These are phyloP conservation scores for Drosophila serrata DNA, from an alignment of 1,140 invertebrate species.

Conservation along the genomic window DNA sequence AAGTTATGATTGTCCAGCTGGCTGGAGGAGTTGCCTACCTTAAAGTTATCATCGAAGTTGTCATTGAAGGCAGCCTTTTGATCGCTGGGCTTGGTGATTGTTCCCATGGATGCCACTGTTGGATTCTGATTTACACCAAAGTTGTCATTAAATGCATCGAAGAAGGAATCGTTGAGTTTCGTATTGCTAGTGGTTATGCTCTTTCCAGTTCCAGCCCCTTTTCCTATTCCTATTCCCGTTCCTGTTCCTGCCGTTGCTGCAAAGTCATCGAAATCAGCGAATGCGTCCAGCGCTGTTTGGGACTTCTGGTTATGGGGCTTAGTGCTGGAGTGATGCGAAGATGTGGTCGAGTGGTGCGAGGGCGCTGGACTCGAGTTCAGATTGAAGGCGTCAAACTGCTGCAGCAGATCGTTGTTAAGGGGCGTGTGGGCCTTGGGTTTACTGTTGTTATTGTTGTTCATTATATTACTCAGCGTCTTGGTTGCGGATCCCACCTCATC, in stretches of 20 bases:
- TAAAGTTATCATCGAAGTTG: slow-evolving; percentile 78
- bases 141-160: slow-evolving; percentile 84
- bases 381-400: slow-evolving; percentile 75
- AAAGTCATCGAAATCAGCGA: slow-evolving; percentile 81
- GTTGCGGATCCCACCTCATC: slow-evolving; percentile 45
- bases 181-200: slow-evolving; percentile 38
- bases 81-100: slow-evolving; percentile 8
- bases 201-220: slow-evolving; percentile 23
- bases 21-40: slow-evolving; percentile 21
- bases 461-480: slow-evolving; percentile 15
- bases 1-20: slow-evolving; percentile 65
- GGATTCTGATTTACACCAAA: slow-evolving; percentile 51
- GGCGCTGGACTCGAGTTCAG: slow-evolving; percentile 73
- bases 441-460: slow-evolving; percentile 31
- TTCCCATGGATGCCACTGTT: slow-evolving; percentile 7
- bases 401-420: slow-evolving; percentile 56
- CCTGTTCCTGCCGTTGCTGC: slow-evolving; percentile 27
- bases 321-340: slow-evolving; percentile 62
- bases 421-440: slow-evolving; percentile 50
- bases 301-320: slow-evolving; percentile 50
- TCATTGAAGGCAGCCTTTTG: slow-evolving; percentile 66
- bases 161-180: slow-evolving; percentile 78
- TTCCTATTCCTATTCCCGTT: neutral
- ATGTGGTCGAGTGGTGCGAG: slow-evolving; percentile 63
- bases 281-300: slow-evolving; percentile 66